phyloP scores from a whole-genome alignment of 1,140 invertebrate species.

The honey bee (Apis mellifera) region Amel_HAv3.1 CM009936.2:4504501-4505000 shows the following conservation, averaged over 20 bases:
- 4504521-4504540: background rate
- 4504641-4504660: no score
- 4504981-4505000: background rate
- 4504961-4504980: background rate
- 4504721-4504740: no score
- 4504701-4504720: no score
- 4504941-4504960: background rate
- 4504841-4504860: background rate
- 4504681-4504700: no score
- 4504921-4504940: background rate
- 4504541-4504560: background rate
- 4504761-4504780: background rate
- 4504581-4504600: background rate
- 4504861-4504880: background rate
- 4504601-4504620: no score
- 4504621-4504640: no score
- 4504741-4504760: no score
- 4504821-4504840: background rate
- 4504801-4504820: background rate
- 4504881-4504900: background rate
- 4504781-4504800: background rate
- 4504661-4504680: no score
- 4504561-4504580: background rate
- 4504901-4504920: no score
- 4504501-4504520: no score